Base-by-base conservation (phyloP, 1,140 invertebrate genomes). In the Drosophila carrolli region DNA sequence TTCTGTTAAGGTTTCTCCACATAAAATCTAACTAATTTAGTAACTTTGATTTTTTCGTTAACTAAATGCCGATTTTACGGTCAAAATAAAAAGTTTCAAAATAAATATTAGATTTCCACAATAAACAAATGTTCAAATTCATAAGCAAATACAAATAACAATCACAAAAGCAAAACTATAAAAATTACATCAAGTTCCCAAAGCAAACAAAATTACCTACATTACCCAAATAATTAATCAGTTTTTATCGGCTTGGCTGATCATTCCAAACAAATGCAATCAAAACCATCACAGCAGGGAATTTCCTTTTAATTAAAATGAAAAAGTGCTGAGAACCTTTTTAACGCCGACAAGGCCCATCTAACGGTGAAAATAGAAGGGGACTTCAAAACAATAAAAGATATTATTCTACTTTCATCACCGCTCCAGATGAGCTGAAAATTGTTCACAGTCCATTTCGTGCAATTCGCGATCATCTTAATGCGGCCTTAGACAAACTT, bases 291-390 rank as follows among this genome's bases (percentile, higher is more conserved):
- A 5, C n/a, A 35, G 65, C 63, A 40, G 51, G 35, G 46, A 71
- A 66, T 67, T 50, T 66, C 14, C 27, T 50, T 41, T 44, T 43
- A 38, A 41, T 67, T 43, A 35, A 70, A 71, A 27, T 37, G 13
- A 40, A 67, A 40, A 23, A 41, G 14, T 41, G 60, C 27, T 63
- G 60, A 63, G 60, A 63, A 60, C 60, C 55, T 7, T 35, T 29
- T 43, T 8, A 19, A n/a, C n/a, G 13, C 27, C 63, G 60, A 43
- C 55, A 43, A 44, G 10, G 41, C 3, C n/a, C 14, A 4, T 29
- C 23, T 68, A 11, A n/a, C 46, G 38, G 61, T 43, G 19, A 71
- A 58, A 71, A 58, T 57, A 71, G 67, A 71, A 71, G 66, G 68
- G 65, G 13, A 29, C 29, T 2, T 19, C 37, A 7, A 3, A 67